Conservation (phyloP, 2,888 invertebrate species). For the Caenorhabditis zanzibari region DNA sequence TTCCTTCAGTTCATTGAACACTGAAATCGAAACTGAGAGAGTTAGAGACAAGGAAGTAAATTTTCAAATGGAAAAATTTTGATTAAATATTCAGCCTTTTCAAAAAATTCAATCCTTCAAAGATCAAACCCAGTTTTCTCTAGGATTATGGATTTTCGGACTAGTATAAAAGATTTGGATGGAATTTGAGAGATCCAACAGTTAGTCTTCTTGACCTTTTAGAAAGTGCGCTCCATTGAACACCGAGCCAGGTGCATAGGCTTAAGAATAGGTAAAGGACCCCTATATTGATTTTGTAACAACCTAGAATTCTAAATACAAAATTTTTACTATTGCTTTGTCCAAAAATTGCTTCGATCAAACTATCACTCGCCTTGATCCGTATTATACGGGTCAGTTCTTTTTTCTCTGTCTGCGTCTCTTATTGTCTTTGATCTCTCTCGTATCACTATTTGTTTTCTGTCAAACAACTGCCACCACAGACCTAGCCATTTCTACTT, state of each 20-base stretch:
- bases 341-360: background rate
- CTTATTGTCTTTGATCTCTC: slow-evolving; percentile 3
- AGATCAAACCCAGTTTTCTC: background rate
- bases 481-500: slow-evolving; percentile 3
- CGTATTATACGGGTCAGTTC: slow-evolving; percentile 19
- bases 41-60: background rate
- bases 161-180: background rate
- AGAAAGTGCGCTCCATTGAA: background rate
- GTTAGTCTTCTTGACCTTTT: background rate
- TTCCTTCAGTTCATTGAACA: background rate
- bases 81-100: too few relatives aligned
- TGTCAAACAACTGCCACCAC: slow-evolving; percentile 17
- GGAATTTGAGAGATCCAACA: too few relatives aligned
- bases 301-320: too few relatives aligned
- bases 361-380: background rate
- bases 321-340: too few relatives aligned
- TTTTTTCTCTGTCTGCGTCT: slow-evolving; percentile 18
- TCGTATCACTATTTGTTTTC: background rate
- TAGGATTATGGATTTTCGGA: background rate
- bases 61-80: background rate
- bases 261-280: background rate
- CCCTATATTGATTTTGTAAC: too few relatives aligned
- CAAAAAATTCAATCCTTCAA: too few relatives aligned
- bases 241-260: background rate
- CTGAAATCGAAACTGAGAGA: background rate